Percentiles rank a stretch among this genome's conserved stretches.
Evolutionary conservation across 2,113 vertebrate species (phyloP).

Genomic region (Cyprinodon variegatus): DNA sequence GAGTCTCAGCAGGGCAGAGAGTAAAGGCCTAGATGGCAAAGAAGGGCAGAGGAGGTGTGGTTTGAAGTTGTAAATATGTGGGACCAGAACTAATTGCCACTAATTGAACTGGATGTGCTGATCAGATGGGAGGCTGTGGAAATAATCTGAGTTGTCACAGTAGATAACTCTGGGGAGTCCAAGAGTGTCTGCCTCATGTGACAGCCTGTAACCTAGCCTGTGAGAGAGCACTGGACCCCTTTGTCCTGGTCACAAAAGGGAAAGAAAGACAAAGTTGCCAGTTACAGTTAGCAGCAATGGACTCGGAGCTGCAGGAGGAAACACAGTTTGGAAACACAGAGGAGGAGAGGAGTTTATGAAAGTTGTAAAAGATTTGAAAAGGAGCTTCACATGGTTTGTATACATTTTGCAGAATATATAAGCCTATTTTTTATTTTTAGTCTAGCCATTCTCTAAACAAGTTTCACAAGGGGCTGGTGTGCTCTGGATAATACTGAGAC

Average conservation of each 20-base stretch:
- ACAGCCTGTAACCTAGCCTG: conserved; percentile 83
- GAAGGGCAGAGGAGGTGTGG: conserved; percentile 28
- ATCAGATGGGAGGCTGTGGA: conserved; percentile 82
- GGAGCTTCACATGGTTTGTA: conserved; percentile 4
- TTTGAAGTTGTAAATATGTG: conserved; percentile 6
- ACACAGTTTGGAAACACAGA: background rate
- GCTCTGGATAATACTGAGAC: too few relatives aligned
- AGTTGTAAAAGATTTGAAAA: conserved; percentile 4
- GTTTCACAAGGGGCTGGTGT: too few relatives aligned
- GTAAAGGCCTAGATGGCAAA: conserved; percentile 23
- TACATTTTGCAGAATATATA: too few relatives aligned
- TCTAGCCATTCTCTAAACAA: too few relatives aligned
- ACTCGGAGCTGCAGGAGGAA: background rate
- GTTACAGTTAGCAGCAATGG: conserved; percentile 61
- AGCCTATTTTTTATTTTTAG: too few relatives aligned
- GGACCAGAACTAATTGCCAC: conserved; percentile 81
- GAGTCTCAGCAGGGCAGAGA: conserved; percentile 34
- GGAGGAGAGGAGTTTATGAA: conserved; percentile 1
- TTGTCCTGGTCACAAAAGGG: conserved; percentile 74
- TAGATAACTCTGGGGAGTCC: conserved; percentile 76
- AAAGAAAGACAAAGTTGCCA: conserved; percentile 65
- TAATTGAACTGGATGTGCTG: conserved; percentile 85
- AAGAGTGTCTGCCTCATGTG: conserved; percentile 82
- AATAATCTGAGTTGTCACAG: conserved; percentile 84
- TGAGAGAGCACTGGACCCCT: conserved; percentile 76